Percentiles rank a stretch among this genome's conserved stretches.
These are phyloP conservation scores for Pseudomugil gertrudae DNA, from an alignment of 2,797 vertebrate species.

Conservation along the genomic window DNA sequence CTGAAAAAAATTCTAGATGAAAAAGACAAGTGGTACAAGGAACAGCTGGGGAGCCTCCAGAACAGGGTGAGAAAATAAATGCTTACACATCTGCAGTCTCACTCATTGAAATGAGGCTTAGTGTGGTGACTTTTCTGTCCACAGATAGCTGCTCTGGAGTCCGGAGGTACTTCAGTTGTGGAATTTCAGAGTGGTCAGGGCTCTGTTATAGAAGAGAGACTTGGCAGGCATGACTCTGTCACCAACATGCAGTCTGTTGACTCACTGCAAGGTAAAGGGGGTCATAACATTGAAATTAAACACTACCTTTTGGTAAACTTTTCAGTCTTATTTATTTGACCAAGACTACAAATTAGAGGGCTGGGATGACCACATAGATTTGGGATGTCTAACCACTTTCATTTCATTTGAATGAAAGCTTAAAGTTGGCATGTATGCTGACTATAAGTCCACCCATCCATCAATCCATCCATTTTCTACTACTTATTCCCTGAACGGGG, in stretches of 20 bases:
- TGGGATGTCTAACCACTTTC: no score
- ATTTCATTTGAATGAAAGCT: no score
- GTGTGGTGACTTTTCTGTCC: conserved; percentile 48
- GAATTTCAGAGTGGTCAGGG: conserved; percentile 38
- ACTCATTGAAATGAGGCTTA: conserved; percentile 11
- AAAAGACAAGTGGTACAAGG: conserved; percentile 85
- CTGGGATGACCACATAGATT: no score
- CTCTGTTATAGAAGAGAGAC: conserved; percentile 54
- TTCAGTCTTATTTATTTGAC: background rate
- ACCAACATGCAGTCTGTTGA: conserved; percentile 76
- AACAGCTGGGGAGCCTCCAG: conserved; percentile 85
- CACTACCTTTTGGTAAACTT: background rate
- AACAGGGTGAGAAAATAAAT: conserved; percentile 78
- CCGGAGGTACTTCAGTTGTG: conserved; percentile 61
- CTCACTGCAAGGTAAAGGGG: conserved; percentile 64
- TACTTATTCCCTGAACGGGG: no score
- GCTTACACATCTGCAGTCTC: conserved; percentile 6
- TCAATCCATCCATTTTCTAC: no score
- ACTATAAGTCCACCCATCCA: no score
- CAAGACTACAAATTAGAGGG: no score
- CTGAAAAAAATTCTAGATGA: conserved; percentile 85
- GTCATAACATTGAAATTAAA: background rate
- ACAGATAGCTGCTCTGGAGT: conserved; percentile 84
- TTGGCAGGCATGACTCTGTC: conserved; percentile 55
- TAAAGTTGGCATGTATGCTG: no score